Evolutionary conservation across 1,140 invertebrate species (phyloP).

Genomic region (Musca vetustissima): DNA sequence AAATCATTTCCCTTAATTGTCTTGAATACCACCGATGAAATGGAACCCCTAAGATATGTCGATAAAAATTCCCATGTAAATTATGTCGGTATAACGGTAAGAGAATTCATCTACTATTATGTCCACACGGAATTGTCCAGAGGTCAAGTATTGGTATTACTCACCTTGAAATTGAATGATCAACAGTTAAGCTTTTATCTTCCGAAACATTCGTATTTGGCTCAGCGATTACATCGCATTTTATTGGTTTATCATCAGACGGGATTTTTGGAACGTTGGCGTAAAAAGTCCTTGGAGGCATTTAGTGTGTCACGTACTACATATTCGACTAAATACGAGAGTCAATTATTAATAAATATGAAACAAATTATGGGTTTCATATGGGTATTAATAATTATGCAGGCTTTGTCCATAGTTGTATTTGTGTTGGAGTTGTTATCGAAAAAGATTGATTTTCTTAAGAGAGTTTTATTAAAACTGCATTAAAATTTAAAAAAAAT

Average conservation of each 20-base stretch:
- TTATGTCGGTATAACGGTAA: neutral
- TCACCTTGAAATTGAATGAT: neutral
- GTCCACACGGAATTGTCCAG: neutral
- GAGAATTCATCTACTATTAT: neutral
- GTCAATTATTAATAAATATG: neutral
- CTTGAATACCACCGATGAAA: neutral
- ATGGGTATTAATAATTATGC: neutral
- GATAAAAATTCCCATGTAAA: neutral
- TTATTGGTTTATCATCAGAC: neutral
- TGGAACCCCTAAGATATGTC: neutral
- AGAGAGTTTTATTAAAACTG: conserved; percentile 17
- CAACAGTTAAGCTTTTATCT: conserved; percentile 4
- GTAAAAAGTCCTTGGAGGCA: neutral
- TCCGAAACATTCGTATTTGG: conserved; percentile 12
- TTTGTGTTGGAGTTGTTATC: conserved; percentile 8
- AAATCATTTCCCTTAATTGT: neutral
- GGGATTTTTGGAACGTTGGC: neutral
- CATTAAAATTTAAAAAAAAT: no score
- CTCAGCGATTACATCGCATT: neutral
- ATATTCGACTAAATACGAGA: neutral
- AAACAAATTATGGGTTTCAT: neutral
- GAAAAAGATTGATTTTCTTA: neutral
- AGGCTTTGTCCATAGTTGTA: neutral
- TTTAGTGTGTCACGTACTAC: neutral
- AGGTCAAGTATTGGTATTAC: neutral